Percentiles rank a stretch among this genome's conserved stretches.
Conservation (phyloP, 2,797 vertebrate species). For the Menidia menidia region DNA sequence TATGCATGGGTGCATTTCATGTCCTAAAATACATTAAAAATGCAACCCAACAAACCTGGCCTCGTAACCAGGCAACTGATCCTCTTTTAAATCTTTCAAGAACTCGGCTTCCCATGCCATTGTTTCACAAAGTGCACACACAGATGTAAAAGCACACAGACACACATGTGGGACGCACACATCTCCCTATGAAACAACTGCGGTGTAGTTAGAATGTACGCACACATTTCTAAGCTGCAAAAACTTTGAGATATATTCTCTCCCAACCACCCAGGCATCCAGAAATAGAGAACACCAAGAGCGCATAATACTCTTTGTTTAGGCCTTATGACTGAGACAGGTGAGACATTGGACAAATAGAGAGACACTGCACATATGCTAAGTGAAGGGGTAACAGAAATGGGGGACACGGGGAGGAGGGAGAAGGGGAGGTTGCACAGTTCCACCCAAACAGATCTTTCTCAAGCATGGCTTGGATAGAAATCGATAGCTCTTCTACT, state of each 20-base stretch:
- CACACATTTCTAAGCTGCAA: slow-evolving; percentile 53
- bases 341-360: slow-evolving; percentile 40
- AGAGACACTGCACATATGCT: slow-evolving; percentile 57
- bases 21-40: slow-evolving; percentile 36
- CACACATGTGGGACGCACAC: slow-evolving; percentile 19
- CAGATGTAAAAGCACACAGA: slow-evolving; percentile 13
- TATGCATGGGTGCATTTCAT: slow-evolving; percentile 16
- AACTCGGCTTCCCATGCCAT: slow-evolving; percentile 58
- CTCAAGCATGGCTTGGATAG: slow-evolving; percentile 38
- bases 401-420: slow-evolving; percentile 19
- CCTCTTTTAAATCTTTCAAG: slow-evolving; percentile 68
- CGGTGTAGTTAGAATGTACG: slow-evolving; percentile 58
- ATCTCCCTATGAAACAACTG: slow-evolving; percentile 52
- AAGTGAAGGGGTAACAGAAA: slow-evolving; percentile 54
- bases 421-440: slow-evolving; percentile 69
- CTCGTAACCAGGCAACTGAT: slow-evolving; percentile 72
- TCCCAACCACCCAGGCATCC: slow-evolving; percentile 48
- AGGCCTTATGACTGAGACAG: slow-evolving; percentile 57
- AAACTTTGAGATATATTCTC: slow-evolving; percentile 55
- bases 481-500: slow-evolving; percentile 50
- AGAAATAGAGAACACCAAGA: slow-evolving; percentile 63
- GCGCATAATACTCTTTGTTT: slow-evolving; percentile 62
- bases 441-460: slow-evolving; percentile 78
- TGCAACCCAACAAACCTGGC: slow-evolving; percentile 54
- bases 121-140: slow-evolving; percentile 57